Evolutionary conservation across 2,888 invertebrate genomes (phyloP), one percentile per base, ranked within the genome.

Genomic region (Cynaeus angustus): DNA sequence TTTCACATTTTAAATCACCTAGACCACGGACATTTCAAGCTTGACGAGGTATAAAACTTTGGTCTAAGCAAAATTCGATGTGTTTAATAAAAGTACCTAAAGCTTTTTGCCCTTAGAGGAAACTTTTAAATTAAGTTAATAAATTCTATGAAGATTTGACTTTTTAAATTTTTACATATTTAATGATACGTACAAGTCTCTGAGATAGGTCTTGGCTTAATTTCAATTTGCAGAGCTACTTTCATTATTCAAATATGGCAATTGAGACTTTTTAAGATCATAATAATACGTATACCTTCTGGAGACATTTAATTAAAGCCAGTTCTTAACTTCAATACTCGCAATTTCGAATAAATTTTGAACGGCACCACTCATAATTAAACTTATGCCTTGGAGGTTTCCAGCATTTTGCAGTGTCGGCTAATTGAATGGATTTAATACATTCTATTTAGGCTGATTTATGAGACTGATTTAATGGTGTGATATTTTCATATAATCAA

Each of bases 271-370:
- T 59, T 69, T 62, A 62, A 62, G 70, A 67, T 70, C 67, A 70
- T 70, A 61, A 52, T 50, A 61, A 67, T 67, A 61, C 58, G 67
- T 56, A 46, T 68, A 69, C 50, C 68, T 68, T 69, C 65, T 52
- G 55, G 68, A 70, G 64, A 64, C 56, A 69, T 72, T 75, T 74
- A 74, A 75, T 75, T 74, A 72, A 74, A 74, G 59, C 68, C 53
- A 66, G 61, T 70, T 72, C 66, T 48, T 62, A 71, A 71, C 68
- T 71, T 73, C 62, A 68, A 65, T 69, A 69, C 55, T 69, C 56
- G 58, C 65, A 65, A 69, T 69, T 67, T 55, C 66, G 50, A 62
- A 70, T 66, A 70, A 67, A 61, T 70, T 70, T 70, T 70, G 48
- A 53, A 67, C 59, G 55, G 55, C 56, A 45, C 61, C 70, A 55